Percentiles rank a stretch among this genome's conserved stretches.
Evolutionary conservation across 2,888 invertebrate species (phyloP).

Genomic region (Willowsia nigromaculata): DNA sequence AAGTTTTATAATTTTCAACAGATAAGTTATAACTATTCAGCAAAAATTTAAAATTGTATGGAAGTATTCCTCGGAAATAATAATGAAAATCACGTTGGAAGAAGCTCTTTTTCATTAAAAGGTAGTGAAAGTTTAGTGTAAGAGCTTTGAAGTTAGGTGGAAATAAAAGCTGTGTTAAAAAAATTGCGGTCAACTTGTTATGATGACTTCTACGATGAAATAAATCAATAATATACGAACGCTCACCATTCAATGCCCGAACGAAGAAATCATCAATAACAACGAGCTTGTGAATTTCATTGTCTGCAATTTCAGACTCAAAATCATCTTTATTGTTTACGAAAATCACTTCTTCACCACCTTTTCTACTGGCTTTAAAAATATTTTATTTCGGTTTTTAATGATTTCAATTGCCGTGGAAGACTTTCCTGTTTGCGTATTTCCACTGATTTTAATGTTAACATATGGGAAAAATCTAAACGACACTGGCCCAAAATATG

Average conservation of each 20-base stretch:
- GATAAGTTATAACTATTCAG: neutral
- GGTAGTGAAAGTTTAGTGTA: neutral
- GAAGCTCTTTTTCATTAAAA: neutral
- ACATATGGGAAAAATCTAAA: too few species aligned
- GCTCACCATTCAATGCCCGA: neutral
- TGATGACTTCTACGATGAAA: neutral
- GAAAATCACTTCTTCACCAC: too few species aligned
- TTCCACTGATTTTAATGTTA: too few species aligned
- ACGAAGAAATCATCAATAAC: neutral
- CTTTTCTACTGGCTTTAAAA: too few species aligned
- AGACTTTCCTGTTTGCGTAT: too few species aligned
- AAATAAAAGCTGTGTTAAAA: neutral
- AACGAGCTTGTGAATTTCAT: too few species aligned
- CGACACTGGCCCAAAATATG: too few species aligned
- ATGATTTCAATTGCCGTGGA: too few species aligned
- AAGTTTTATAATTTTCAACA: neutral
- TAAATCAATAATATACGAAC: neutral
- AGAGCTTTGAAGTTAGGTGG: neutral
- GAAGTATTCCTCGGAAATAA: neutral
- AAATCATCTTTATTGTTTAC: too few species aligned
- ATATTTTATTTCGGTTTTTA: too few species aligned
- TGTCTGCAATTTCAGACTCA: too few species aligned
- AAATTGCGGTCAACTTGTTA: neutral
- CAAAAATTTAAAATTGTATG: neutral
- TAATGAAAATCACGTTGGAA: neutral